phyloP scores from a whole-genome alignment of 1,140 invertebrate genomes.

The Lepidurus apus region DNA sequence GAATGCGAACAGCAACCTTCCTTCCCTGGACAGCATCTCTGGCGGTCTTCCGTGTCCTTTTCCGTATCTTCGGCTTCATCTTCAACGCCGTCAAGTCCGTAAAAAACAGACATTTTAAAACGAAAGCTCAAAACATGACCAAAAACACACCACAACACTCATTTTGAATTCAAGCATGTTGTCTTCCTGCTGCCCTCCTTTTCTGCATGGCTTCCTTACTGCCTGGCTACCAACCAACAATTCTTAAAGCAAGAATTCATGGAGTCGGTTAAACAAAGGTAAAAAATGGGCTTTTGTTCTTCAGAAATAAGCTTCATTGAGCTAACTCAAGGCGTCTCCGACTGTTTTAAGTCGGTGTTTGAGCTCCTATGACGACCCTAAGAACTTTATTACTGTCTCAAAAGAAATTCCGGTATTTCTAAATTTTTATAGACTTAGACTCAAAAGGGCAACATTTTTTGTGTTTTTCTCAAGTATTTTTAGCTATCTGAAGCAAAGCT shows the following conservation, averaged over 20 bases:
- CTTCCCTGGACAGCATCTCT: not conserved
- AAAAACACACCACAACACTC: not conserved
- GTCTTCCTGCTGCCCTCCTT: not conserved
- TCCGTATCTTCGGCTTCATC: not conserved
- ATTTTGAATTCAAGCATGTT: slow-evolving; percentile 5
- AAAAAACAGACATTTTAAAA: not conserved
- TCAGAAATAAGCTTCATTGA: not conserved
- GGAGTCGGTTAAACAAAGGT: not conserved
- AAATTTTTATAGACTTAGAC: not conserved
- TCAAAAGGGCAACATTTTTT: not conserved
- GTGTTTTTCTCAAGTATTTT: not conserved
- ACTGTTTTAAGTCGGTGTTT: not conserved
- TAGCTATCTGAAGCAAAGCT: not conserved
- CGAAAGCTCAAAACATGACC: not conserved
- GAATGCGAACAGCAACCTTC: not conserved
- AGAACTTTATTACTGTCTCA: not conserved
- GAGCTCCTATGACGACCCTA: not conserved
- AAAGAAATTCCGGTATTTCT: not conserved
- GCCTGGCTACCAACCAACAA: not conserved
- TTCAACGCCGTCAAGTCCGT: slow-evolving; percentile 17
- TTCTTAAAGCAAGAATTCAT: not conserved
- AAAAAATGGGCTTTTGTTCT: not conserved
- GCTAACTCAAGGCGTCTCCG: not conserved
- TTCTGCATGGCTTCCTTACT: slow-evolving; percentile 12
- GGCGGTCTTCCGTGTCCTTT: slow-evolving; percentile 13